These are phyloP conservation scores for Dione juno DNA, from an alignment of 2,888 invertebrate genomes.

Conservation along the genomic window DNA sequence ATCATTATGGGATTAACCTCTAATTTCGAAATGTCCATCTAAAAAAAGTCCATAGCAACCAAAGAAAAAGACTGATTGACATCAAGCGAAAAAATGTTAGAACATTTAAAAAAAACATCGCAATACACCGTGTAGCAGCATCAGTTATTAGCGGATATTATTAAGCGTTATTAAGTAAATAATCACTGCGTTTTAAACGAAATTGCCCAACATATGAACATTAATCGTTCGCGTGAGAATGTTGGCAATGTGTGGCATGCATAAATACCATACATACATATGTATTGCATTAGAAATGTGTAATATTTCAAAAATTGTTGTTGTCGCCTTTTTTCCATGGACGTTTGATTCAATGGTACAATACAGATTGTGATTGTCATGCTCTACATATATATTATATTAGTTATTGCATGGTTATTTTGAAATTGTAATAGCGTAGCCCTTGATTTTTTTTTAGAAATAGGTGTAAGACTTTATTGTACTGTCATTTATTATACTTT, in stretches of 20 bases:
- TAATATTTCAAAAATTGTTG: slow-evolving; percentile 29
- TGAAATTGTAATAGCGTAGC: background rate
- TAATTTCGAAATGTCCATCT: no score
- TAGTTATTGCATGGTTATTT: slow-evolving; percentile 10
- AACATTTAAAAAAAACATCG: no score
- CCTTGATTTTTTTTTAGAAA: background rate
- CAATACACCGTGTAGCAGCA: background rate
- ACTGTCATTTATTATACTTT: no score
- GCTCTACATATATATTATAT: slow-evolving; percentile 12
- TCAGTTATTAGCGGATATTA: background rate
- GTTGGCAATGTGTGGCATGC: slow-evolving; percentile 39
- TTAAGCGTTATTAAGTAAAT: slow-evolving; percentile 5
- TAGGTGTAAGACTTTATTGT: no score
- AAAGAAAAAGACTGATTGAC: no score
- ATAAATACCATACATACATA: slow-evolving; percentile 20
- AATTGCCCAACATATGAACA: slow-evolving; percentile 28
- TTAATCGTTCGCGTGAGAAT: slow-evolving; percentile 47
- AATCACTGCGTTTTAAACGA: slow-evolving; percentile 19
- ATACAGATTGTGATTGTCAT: slow-evolving; percentile 6
- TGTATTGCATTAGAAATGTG: slow-evolving; percentile 37
- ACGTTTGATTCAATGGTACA: slow-evolving; percentile 1
- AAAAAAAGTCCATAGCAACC: no score
- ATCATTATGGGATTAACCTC: no score
- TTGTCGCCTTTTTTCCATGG: slow-evolving; percentile 18
- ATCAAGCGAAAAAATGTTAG: no score